These are phyloP conservation scores for Drosophila virilis DNA, from an alignment of 1,140 invertebrate genomes.

Conservation along the genomic window DNA sequence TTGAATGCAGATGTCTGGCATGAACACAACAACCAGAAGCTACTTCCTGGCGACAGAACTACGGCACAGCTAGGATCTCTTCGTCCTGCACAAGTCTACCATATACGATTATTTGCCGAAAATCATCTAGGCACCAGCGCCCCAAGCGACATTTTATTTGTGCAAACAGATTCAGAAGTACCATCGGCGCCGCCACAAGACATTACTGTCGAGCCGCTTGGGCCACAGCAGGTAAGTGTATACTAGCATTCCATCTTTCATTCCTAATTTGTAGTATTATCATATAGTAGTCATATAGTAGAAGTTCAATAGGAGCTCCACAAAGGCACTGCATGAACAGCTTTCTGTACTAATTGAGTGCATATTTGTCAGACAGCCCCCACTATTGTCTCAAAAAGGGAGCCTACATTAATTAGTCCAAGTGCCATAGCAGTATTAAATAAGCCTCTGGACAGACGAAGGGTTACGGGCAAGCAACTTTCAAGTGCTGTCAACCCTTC, in stretches of 20 bases:
- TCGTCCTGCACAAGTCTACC: constrained; percentile 88
- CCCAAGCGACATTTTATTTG: constrained; percentile 87
- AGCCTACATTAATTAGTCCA: no score
- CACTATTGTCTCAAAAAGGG: no score
- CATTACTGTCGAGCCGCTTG: constrained; percentile 90
- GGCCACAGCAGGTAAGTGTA: constrained; percentile 87
- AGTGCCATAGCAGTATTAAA: no score
- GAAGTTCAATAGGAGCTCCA: no score
- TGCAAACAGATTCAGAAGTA: constrained; percentile 88
- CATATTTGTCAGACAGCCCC: no score
- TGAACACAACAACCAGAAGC: constrained; percentile 86
- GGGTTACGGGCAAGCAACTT: no score
- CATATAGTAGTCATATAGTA: no score
- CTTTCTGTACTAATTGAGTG: no score
- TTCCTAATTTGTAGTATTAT: no score
- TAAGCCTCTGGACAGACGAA: no score
- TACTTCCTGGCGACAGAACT: constrained; percentile 86
- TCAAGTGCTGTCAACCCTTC: no score
- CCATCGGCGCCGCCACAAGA: constrained; percentile 90
- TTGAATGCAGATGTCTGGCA: constrained; percentile 85
- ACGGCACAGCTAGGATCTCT: constrained; percentile 86
- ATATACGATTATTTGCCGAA: constrained; percentile 88
- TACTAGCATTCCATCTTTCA: not conserved
- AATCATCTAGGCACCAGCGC: constrained; percentile 88
- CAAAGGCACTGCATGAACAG: no score